Evolutionary conservation across 2,888 invertebrate genomes (phyloP).

Genomic region (Augochlorella aurata): DNA sequence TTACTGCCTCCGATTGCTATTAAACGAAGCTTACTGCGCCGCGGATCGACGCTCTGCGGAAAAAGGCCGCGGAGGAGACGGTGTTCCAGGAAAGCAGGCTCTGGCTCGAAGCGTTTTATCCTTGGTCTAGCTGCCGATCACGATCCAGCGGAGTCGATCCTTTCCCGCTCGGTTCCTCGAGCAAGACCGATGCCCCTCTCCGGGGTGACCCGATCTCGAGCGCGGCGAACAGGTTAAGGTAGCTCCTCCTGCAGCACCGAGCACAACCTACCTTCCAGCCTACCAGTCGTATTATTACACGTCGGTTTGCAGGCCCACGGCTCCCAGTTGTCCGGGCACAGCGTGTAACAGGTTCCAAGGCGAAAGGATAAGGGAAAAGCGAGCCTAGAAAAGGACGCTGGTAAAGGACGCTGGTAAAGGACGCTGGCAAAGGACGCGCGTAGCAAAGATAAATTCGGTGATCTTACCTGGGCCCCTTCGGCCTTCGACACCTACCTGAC

Average conservation of each 20-base stretch:
- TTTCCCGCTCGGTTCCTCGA: constrained; percentile 41
- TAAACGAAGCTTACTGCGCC: neutral
- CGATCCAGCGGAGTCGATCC: constrained; percentile 39
- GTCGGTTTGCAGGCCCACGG: constrained; percentile 38
- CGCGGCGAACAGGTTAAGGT: constrained; percentile 60
- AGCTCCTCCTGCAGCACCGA: constrained; percentile 22
- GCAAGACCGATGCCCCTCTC: constrained; percentile 42
- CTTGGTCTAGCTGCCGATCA: constrained; percentile 37
- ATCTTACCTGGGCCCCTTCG: neutral
- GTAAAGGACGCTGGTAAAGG: neutral
- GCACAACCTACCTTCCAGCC: constrained; percentile 31
- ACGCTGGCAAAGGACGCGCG: neutral
- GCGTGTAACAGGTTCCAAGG: constrained; percentile 40
- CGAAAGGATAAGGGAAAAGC: constrained; percentile 15
- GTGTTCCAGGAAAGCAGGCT: constrained; percentile 50
- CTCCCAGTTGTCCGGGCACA: constrained; percentile 17
- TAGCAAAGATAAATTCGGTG: neutral
- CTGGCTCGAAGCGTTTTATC: constrained; percentile 24
- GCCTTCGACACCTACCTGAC: neutral
- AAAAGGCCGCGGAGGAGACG: constrained; percentile 11
- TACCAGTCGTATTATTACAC: constrained; percentile 56
- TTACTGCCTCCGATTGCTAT: neutral
- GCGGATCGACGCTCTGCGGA: neutral
- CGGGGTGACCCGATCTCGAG: constrained; percentile 58
- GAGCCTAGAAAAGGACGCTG: neutral